Percentiles rank a stretch among this genome's conserved stretches.
These are phyloP conservation scores for Furcula furcula DNA, from an alignment of 2,888 invertebrate species.

Conservation along the genomic window DNA sequence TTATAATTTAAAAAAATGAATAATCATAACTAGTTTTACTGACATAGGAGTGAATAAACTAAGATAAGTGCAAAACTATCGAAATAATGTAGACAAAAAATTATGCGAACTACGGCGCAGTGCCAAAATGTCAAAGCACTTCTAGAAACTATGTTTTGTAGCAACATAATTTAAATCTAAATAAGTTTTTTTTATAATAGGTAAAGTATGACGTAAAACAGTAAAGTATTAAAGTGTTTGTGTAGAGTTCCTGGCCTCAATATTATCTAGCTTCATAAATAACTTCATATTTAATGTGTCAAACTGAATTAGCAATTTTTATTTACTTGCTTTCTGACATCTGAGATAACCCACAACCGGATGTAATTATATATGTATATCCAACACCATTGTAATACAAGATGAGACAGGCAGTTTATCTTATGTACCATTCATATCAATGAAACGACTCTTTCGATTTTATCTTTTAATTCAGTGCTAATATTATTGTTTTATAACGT, in stretches of 20 bases:
- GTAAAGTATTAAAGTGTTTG: constrained; percentile 17
- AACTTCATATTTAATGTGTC: not conserved
- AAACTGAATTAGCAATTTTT: not conserved
- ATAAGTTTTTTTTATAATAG: constrained; percentile 15
- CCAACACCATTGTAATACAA: constrained; percentile 44
- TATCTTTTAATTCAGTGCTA: constrained; percentile 36
- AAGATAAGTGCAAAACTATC: constrained; percentile 17
- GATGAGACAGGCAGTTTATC: constrained; percentile 55
- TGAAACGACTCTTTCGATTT: not conserved
- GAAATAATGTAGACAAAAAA: constrained; percentile 15
- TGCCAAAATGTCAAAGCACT: constrained; percentile 44
- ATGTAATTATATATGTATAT: constrained; percentile 20
- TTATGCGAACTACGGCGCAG: constrained; percentile 42
- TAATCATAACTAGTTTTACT: not conserved
- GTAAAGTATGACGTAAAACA: not conserved
- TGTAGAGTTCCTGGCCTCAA: constrained; percentile 18
- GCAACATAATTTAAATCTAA: constrained; percentile 33
- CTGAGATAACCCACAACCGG: constrained; percentile 30
- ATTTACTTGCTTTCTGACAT: not conserved
- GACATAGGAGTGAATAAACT: not conserved
- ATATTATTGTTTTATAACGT: constrained; percentile 39
- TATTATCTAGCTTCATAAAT: not conserved
- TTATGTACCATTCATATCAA: constrained; percentile 13
- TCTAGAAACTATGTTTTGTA: constrained; percentile 34
- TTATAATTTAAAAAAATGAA: constrained; percentile 12